Base-by-base conservation (phyloP, 1,140 invertebrate species). In the Drosophila tsacasi region DNA sequence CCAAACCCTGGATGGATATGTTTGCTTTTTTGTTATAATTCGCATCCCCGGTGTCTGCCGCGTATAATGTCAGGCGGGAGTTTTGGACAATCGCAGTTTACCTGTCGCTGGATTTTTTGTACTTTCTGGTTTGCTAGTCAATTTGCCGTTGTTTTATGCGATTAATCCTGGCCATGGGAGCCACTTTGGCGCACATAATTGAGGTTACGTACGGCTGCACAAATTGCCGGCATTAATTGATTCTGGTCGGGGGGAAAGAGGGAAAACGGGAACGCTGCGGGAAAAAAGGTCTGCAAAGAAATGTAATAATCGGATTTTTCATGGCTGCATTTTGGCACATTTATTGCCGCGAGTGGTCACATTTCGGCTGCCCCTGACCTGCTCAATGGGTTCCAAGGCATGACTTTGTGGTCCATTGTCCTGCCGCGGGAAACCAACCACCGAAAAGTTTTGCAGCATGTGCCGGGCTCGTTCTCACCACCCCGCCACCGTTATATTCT, bases 141-240 rank as follows among this genome's bases (percentile, higher is more conserved):
- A 82, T 77, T 91, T 91, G 79, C 72, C 77, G 86, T 82, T 85
- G 68, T 82, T 79, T 85, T 81, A 82, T 79, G 79, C 76, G 79
- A 91, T 91, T 91, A 91, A 91, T 91, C 76, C 76, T 42, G 76
- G 73, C 80, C 64, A 74, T 78, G 81, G 72, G 55, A 63, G 84
- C 72, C 81, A 84, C 81, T 87, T 89, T 85, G 85, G 85, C 81
- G 85, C 81, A 89, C 85, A 91, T 90, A 90, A 90, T 86, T 91
- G 86, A 91, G 86, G 86, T 91, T 91, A 86, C 87, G 73, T 91
- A 83, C 79, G 64, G 63, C 50, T 91, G 86, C 86, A 83, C 86
- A 91, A 91, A 91, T 91, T 91, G 86, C 86, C 83, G 75, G 68
- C 79, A 91, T 90, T 90, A 90, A 90, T 90, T 90, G 85, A 90